Evolutionary conservation across 2,888 invertebrate genomes (phyloP).

Genomic region (Hecatera dysodea): DNA sequence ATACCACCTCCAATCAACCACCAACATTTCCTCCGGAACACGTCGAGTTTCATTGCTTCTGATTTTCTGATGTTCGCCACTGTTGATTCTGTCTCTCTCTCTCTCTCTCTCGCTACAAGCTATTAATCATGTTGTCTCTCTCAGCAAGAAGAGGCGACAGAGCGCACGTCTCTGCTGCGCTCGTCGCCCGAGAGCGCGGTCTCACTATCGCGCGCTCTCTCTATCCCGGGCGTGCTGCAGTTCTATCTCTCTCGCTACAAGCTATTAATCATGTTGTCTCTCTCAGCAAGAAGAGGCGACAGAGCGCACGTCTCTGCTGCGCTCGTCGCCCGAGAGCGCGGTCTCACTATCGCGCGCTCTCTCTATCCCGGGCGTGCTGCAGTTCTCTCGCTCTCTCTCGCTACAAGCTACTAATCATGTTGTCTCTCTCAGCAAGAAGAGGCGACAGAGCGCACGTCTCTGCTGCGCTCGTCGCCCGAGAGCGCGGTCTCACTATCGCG

Average conservation of each 20-base stretch:
- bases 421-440: constrained; percentile 67
- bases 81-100: no score
- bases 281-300: constrained; percentile 72
- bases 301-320: constrained; percentile 81
- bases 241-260: constrained; percentile 79
- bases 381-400: constrained; percentile 97
- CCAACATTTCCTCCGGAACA: no score
- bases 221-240: constrained; percentile 98
- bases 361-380: constrained; percentile 97
- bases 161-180: constrained; percentile 84
- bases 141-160: constrained; percentile 74
- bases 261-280: no score
- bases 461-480: constrained; percentile 90
- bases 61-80: no score
- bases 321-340: constrained; percentile 91
- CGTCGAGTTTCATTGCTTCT: no score
- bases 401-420: no score
- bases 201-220: constrained; percentile 94
- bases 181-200: constrained; percentile 92
- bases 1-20: no score
- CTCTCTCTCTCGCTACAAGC: no score
- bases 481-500: constrained; percentile 94
- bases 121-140: background rate
- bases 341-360: constrained; percentile 95
- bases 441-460: constrained; percentile 78